A percentile compares a stretch with the other conserved stretches of the same genome.
Evolutionary conservation across 2,888 invertebrate species (phyloP).

Genomic region (Lepidonotus clava): DNA sequence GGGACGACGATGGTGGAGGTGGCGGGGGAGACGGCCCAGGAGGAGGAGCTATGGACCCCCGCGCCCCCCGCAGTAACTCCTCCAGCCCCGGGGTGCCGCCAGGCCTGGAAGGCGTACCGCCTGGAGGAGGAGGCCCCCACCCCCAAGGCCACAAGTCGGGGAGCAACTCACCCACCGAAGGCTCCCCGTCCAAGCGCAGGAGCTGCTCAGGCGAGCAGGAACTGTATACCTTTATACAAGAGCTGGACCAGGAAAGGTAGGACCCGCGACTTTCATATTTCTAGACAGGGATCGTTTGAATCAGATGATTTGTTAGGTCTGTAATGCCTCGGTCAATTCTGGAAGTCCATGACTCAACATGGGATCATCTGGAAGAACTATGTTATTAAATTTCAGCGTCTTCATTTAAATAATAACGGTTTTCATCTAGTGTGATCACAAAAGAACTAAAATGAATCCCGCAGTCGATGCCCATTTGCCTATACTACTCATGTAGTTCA

Average conservation of each 20-base stretch:
- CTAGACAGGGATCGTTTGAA: no score
- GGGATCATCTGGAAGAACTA: no score
- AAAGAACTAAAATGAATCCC: no score
- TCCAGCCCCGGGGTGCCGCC: neutral
- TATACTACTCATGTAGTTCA: no score
- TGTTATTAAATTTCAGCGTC: no score
- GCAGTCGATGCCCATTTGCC: no score
- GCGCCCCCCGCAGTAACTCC: neutral
- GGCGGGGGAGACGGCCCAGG: neutral
- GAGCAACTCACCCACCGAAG: constrained; percentile 49
- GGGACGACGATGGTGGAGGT: constrained; percentile 4
- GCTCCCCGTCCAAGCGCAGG: constrained; percentile 51
- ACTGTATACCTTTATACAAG: constrained; percentile 65
- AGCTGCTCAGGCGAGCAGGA: constrained; percentile 60
- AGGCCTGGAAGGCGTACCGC: neutral
- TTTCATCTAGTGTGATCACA: no score
- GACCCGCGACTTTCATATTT: neutral
- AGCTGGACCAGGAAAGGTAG: constrained; percentile 70
- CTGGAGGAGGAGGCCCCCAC: neutral
- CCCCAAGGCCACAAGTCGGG: constrained; percentile 2
- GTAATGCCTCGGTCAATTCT: no score
- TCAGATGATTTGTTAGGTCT: no score
- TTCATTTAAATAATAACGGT: no score
- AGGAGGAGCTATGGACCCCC: neutral
- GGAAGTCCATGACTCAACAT: no score